Evolutionary conservation across 2,888 invertebrate species (phyloP).

Genomic region (Euplagia quadripunctaria): DNA sequence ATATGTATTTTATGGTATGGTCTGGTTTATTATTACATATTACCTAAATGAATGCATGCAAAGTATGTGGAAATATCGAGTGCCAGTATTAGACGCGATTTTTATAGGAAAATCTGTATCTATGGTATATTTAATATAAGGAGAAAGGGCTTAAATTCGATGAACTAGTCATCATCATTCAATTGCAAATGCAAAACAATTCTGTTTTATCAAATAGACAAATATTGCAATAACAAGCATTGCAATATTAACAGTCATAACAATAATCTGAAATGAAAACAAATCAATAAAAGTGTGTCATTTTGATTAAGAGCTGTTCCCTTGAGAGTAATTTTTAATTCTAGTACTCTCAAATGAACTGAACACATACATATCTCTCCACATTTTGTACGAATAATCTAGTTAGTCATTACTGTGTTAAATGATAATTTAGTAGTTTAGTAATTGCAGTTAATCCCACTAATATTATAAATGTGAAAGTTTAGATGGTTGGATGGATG

Average conservation of each 20-base stretch:
- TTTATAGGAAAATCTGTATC: no score
- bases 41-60: no score
- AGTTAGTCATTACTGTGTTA: not conserved
- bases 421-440: no score
- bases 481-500: no score
- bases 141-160: not conserved
- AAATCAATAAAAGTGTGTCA: slow-evolving; percentile 6
- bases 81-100: no score
- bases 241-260: not conserved
- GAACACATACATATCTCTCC: not conserved
- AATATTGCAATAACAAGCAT: not conserved
- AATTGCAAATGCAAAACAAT: not conserved
- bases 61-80: no score
- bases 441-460: no score
- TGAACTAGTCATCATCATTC: not conserved
- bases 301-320: not conserved
- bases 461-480: no score
- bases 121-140: no score
- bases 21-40: no score
- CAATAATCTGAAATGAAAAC: not conserved
- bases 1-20: no score
- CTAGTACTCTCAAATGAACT: not conserved
- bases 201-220: not conserved
- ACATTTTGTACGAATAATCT: not conserved
- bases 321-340: not conserved